phyloP scores from a whole-genome alignment of 1,140 invertebrate species.

The Halotydeus destructor region DNA sequence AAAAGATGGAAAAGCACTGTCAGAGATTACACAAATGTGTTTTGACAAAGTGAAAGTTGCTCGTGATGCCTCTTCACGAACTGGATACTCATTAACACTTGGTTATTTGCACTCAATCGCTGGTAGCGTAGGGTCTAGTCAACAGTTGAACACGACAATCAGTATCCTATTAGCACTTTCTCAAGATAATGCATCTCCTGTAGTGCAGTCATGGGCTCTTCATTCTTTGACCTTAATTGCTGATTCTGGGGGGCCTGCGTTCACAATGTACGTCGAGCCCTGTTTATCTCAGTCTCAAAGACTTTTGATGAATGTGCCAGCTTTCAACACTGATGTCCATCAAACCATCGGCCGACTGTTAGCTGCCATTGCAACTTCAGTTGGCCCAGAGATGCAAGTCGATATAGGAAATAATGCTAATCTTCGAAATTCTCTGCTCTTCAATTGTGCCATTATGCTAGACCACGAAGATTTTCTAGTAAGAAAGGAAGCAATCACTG shows the following conservation, averaged over 20 bases:
- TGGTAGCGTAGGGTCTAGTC: constrained; percentile 64
- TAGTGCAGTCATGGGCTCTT: constrained; percentile 88
- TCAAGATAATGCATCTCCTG: constrained; percentile 68
- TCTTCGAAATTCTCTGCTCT: constrained; percentile 50
- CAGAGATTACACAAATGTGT: constrained; percentile 68
- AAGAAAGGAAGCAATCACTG: constrained; percentile 83
- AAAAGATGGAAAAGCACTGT: constrained; percentile 60
- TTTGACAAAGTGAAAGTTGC: constrained; percentile 68
- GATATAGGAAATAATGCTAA: constrained; percentile 44
- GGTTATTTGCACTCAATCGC: constrained; percentile 79
- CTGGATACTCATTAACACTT: constrained; percentile 75
- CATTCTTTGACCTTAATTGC: constrained; percentile 86
- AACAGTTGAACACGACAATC: constrained; percentile 77
- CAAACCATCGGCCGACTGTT: constrained; percentile 82
- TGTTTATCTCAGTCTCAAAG: constrained; percentile 69
- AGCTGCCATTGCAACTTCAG: constrained; percentile 81
- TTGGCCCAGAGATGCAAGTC: constrained; percentile 91
- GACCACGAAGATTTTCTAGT: constrained; percentile 70
- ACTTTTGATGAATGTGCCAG: constrained; percentile 64
- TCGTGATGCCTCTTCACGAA: constrained; percentile 63
- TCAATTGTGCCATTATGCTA: constrained; percentile 71
- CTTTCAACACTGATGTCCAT: constrained; percentile 74
- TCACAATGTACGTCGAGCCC: constrained; percentile 85
- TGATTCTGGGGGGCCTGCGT: constrained; percentile 95
- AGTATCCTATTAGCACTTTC: constrained; percentile 79